Conservation (phyloP, 2,888 invertebrate genomes). For the Drosophila infuscata region DNA sequence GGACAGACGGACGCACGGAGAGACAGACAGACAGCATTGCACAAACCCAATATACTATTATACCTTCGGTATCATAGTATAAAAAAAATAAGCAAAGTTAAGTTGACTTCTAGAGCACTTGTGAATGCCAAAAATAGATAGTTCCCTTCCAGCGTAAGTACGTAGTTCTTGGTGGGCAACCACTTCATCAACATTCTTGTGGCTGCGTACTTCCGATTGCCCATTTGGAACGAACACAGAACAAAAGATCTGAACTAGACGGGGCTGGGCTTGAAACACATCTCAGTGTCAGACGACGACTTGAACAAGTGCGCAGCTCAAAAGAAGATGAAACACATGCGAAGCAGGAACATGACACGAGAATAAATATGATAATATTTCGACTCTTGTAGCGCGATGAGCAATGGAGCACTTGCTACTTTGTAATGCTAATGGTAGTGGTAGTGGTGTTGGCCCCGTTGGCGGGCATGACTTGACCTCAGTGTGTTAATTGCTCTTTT, state of each 20-base stretch:
- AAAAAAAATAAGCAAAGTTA: slow-evolving; percentile 8
- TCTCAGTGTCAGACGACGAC: slow-evolving; percentile 44
- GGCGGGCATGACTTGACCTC: slow-evolving; percentile 69
- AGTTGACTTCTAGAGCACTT: slow-evolving; percentile 60
- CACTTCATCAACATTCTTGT: slow-evolving; percentile 47
- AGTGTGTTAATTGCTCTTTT: slow-evolving; percentile 68
- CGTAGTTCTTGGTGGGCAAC: slow-evolving; percentile 28
- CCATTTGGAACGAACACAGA: slow-evolving; percentile 22
- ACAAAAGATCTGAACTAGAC: slow-evolving; percentile 37
- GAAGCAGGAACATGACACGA: slow-evolving; percentile 56
- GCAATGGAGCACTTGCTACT: slow-evolving; percentile 31
- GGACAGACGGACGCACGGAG: too few species aligned
- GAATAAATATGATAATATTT: slow-evolving; percentile 58
- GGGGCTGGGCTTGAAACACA: slow-evolving; percentile 18
- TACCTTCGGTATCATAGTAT: too few species aligned
- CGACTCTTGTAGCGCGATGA: slow-evolving; percentile 24
- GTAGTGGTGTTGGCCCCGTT: slow-evolving; percentile 41
- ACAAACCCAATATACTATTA: too few species aligned
- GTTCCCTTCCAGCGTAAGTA: slow-evolving; percentile 37
- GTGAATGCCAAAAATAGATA: slow-evolving; percentile 58
- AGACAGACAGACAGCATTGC: too few species aligned
- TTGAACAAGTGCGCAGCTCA: slow-evolving; percentile 42
- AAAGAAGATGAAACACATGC: slow-evolving; percentile 37
- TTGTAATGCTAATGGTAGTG: slow-evolving; percentile 57
- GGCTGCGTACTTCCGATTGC: slow-evolving; percentile 56